Evolutionary conservation across 2,113 vertebrate genomes (phyloP).

Genomic region (Aspidoscelis tigris): DNA sequence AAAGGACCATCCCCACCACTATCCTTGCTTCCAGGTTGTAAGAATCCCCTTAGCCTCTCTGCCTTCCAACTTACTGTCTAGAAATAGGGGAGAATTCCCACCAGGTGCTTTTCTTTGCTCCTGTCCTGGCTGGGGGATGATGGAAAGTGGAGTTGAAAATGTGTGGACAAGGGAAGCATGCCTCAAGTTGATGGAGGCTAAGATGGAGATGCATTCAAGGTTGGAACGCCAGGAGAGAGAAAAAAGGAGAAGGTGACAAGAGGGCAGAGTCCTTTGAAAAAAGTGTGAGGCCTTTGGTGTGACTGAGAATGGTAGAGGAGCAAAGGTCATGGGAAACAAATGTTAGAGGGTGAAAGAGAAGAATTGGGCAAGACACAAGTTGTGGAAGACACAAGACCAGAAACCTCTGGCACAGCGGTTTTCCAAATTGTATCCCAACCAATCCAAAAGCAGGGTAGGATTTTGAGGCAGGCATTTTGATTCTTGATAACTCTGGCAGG

Average conservation of each 20-base stretch:
- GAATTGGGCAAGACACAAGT: background rate
- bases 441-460: background rate
- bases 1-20: no score
- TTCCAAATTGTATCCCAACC: background rate
- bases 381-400: background rate
- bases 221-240: background rate
- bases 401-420: background rate
- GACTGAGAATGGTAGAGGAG: background rate
- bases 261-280: background rate
- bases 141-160: no score
- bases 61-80: background rate
- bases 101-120: no score
- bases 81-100: background rate
- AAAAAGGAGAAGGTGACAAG: background rate
- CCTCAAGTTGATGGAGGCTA: no score
- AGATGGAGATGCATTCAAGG: background rate
- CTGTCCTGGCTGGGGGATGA: no score
- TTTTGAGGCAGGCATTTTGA: background rate
- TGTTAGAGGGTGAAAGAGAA: background rate
- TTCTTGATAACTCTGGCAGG: background rate
- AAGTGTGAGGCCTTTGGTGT: background rate
- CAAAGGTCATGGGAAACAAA: background rate
- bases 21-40: no score
- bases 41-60: background rate
- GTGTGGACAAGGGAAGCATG: background rate